Percentiles rank a stretch among this genome's conserved stretches.
Conservation (phyloP, 1,140 invertebrate species). For the Trichogramma pretiosum region DNA sequence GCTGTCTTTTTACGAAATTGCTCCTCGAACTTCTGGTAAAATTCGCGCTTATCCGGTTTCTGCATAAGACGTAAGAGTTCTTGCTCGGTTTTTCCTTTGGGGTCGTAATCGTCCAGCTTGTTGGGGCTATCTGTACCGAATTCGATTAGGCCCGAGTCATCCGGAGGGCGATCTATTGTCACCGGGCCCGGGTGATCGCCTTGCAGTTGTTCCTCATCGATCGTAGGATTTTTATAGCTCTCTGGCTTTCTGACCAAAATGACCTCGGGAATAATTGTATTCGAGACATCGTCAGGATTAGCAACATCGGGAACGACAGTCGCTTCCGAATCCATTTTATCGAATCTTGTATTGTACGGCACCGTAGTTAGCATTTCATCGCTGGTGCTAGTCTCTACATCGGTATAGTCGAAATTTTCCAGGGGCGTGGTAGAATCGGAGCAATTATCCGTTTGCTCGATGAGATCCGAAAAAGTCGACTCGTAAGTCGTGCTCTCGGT, state of each 20-base stretch:
- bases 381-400: too few species aligned
- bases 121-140: conserved; percentile 22
- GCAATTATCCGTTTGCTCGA: too few species aligned
- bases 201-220: conserved; percentile 30
- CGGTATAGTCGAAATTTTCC: too few species aligned
- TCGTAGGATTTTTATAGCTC: conserved; percentile 1
- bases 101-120: background rate
- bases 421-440: too few species aligned
- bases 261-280: conserved; percentile 16
- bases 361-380: too few species aligned
- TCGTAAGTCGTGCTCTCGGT: too few species aligned
- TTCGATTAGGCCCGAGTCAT: conserved; percentile 45
- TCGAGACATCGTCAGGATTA: background rate
- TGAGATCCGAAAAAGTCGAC: too few species aligned
- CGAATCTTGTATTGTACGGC: too few species aligned
- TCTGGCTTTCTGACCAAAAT: conserved; percentile 5
- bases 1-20: conserved; percentile 22
- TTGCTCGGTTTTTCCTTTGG: conserved; percentile 12
- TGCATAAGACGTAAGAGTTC: conserved; percentile 29
- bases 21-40: conserved; percentile 31
- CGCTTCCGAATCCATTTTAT: too few species aligned
- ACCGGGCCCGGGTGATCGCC: conserved; percentile 25
- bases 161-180: conserved; percentile 31
- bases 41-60: conserved; percentile 31
- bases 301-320: background rate